Evolutionary conservation across 2,888 invertebrate genomes (phyloP), one percentile per base, ranked within the genome.

Genomic region (Cinara cedri): DNA sequence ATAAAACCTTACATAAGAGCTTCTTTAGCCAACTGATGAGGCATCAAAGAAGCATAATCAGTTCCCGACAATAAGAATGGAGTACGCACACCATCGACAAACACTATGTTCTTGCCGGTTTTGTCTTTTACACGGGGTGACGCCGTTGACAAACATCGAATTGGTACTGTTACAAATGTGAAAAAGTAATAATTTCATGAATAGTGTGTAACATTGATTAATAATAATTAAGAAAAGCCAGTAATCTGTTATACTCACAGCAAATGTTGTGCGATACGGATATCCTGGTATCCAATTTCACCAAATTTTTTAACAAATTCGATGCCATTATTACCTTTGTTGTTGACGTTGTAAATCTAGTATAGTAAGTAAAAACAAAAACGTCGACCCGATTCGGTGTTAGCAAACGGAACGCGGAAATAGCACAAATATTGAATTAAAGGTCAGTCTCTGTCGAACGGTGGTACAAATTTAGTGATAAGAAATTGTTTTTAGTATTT

Each of bases 1-100:
- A 10, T 21, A 9, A 54, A 55, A 89, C n/a, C 91, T 90, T 88
- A 96, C 95, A 93, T 86, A 82, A 99, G 87, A 46, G 98, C 91
- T 85, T 95, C 93, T 85, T 95, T 91, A 21, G 96, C 96, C 81
- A 99, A 89, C 86, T 99, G 97, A 86, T 98, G 95, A 0, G 98
- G 95, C 95, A 98, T 96, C 85, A 99, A 88, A 85, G 93, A 94
- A 81, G 94, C 90, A 86, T 97, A 99, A 84, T 92, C 91, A 0
- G 98, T 98, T 81, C 97, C 97, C 21, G 98, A 96, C 82, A 92
- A 86, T 63, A 97, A 89, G 87, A 99, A 99, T 1, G 99, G 99
- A 2, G 97, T 98, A 63, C 99, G 90, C 44, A 97, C 95, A 75
- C 96, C 98, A 87, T 98, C 98, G n/a, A 98, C 93, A 81, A 97